These are phyloP conservation scores for Acanthosepion esculentum DNA, from an alignment of 2,888 invertebrate species.

Conservation along the genomic window DNA sequence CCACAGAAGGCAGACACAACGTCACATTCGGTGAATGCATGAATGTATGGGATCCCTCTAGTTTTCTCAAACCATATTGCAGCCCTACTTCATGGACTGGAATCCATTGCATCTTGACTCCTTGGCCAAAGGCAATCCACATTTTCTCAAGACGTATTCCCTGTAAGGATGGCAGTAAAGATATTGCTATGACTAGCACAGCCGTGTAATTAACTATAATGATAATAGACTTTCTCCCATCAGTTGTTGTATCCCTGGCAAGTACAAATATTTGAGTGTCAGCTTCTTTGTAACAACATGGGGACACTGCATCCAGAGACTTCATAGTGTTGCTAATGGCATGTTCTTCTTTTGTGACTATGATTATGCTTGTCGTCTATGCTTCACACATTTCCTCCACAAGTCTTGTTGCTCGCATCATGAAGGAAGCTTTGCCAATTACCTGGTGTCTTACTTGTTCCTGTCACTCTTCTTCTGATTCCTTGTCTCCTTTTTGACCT, in stretches of 20 bases:
- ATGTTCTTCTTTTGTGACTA: too few species aligned
- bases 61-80: background rate
- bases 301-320: too few species aligned
- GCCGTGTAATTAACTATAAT: constrained; percentile 52
- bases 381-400: too few species aligned
- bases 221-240: constrained; percentile 49
- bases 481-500: too few species aligned
- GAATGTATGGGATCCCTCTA: background rate
- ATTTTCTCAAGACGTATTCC: constrained; percentile 49
- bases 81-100: constrained; percentile 51
- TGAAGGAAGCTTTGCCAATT: too few species aligned
- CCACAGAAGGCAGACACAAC: constrained; percentile 49
- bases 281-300: constrained; percentile 49
- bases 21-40: constrained; percentile 52
- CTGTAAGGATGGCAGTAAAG: constrained; percentile 45
- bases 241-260: constrained; percentile 49
- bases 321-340: too few species aligned
- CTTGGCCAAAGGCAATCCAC: constrained; percentile 52
- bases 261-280: constrained; percentile 51
- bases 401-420: too few species aligned
- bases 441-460: too few species aligned
- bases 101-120: constrained; percentile 50
- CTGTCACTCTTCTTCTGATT: too few species aligned
- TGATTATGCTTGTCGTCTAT: too few species aligned
- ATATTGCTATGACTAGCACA: constrained; percentile 51